Evolutionary conservation across 2,888 invertebrate species (phyloP).

Genomic region (Ypsolopha scabrella): DNA sequence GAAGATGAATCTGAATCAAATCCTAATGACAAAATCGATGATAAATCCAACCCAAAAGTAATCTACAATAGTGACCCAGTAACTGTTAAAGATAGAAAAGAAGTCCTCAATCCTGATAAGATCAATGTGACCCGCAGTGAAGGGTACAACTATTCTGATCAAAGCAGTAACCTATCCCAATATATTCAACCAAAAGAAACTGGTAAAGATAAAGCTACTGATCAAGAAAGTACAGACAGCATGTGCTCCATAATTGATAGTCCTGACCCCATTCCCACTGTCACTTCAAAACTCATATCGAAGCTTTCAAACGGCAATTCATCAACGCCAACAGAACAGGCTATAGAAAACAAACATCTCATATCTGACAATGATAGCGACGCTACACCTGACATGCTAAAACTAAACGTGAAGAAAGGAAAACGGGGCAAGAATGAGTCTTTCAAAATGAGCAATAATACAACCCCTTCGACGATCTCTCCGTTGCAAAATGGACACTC

Average conservation of each 20-base stretch:
- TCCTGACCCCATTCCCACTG: constrained; percentile 42
- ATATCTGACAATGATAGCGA: constrained; percentile 30
- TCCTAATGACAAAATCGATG: constrained; percentile 22
- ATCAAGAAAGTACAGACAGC: constrained; percentile 58
- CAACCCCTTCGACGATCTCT: constrained; percentile 61
- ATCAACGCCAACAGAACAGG: constrained; percentile 49
- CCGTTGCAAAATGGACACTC: constrained; percentile 60
- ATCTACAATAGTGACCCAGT: constrained; percentile 41
- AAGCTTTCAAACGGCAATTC: constrained; percentile 62
- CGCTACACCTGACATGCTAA: constrained; percentile 48
- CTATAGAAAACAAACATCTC: constrained; percentile 21
- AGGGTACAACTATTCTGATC: constrained; percentile 38
- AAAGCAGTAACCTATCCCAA: constrained; percentile 31
- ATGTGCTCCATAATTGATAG: constrained; percentile 46
- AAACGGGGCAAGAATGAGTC: constrained; percentile 47
- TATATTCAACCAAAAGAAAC: constrained; percentile 24
- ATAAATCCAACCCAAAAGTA: constrained; percentile 14
- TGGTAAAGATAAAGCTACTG: constrained; percentile 38
- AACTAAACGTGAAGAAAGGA: constrained; percentile 32
- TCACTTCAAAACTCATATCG: constrained; percentile 51
- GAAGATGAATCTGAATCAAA: constrained; percentile 25
- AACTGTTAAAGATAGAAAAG: constrained; percentile 30
- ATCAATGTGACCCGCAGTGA: constrained; percentile 37
- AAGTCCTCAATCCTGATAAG: constrained; percentile 31
- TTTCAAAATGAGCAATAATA: constrained; percentile 47